phyloP scores from a whole-genome alignment of 2,888 invertebrate genomes.

The Petrophora chlorosata region DNA sequence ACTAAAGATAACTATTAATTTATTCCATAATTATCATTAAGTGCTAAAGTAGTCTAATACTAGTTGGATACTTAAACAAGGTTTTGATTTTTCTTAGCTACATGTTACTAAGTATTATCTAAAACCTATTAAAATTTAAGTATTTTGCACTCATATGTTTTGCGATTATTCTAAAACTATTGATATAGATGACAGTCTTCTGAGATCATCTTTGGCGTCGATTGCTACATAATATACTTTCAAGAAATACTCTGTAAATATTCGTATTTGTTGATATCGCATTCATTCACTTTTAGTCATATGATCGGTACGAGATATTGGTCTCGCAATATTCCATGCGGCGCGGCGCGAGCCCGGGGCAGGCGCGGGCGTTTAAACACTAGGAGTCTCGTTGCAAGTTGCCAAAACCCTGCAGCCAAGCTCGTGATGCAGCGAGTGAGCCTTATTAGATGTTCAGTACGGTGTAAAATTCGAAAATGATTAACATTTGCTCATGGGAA shows the following conservation, averaged over 20 bases:
- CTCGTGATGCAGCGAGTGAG: conserved; percentile 71
- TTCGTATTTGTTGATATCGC: conserved; percentile 2
- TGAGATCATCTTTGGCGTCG: conserved; percentile 14
- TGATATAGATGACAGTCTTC: conserved; percentile 12
- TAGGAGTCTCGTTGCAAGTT: conserved; percentile 33
- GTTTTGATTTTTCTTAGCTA: conserved; percentile 9
- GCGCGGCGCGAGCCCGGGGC: no score
- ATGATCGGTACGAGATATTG: conserved; percentile 1
- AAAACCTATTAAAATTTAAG: conserved; percentile 9
- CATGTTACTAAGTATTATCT: conserved; percentile 6
- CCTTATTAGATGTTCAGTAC: conserved; percentile 58
- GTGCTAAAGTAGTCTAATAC: conserved; percentile 14
- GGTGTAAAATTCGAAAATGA: conserved; percentile 67
- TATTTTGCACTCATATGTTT: conserved; percentile 8
- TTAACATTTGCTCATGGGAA: conserved; percentile 75
- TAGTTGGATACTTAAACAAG: conserved; percentile 6
- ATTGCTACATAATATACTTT: conserved; percentile 7
- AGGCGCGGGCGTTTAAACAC: conserved; percentile 27
- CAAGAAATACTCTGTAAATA: conserved; percentile 3
- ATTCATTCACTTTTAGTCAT: conserved; percentile 2
- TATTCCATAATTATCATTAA: conserved; percentile 19
- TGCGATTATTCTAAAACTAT: conserved; percentile 14
- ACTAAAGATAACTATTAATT: conserved; percentile 30
- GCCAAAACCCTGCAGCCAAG: conserved; percentile 52
- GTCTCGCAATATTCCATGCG: conserved; percentile 12